These are phyloP conservation scores for Acinonyx jubatus DNA, from an alignment of 2,113 vertebrate species.

Conservation along the genomic window DNA sequence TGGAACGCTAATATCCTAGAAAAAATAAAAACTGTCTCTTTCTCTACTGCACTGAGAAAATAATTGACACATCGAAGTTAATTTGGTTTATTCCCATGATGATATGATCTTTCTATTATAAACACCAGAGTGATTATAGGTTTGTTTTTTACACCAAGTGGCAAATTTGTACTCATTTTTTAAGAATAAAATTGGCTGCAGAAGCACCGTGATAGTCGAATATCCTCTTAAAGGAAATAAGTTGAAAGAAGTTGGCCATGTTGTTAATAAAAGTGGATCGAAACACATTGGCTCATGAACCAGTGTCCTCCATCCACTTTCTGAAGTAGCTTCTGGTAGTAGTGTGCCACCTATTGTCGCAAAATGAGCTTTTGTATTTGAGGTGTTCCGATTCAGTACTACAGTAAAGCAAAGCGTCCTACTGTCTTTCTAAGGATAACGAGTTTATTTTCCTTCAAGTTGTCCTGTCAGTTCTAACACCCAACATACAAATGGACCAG, in stretches of 20 bases:
- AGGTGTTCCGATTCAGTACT: neutral
- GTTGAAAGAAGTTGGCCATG: neutral
- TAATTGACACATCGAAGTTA: slow-evolving; percentile 70
- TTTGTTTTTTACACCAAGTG: slow-evolving; percentile 39
- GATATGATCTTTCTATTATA: slow-evolving; percentile 68
- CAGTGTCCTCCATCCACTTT: neutral
- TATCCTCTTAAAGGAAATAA: slow-evolving; percentile 1
- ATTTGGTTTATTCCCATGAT: slow-evolving; percentile 76
- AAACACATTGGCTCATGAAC: slow-evolving; percentile 8
- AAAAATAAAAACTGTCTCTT: slow-evolving; percentile 15
- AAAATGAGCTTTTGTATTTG: neutral
- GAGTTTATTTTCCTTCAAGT: neutral
- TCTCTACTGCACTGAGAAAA: slow-evolving; percentile 70
- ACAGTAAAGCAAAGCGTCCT: neutral
- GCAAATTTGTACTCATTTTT: slow-evolving; percentile 28
- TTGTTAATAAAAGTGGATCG: neutral
- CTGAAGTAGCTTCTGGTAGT: neutral
- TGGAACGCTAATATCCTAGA: neutral
- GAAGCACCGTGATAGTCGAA: neutral
- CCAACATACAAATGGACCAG: neutral
- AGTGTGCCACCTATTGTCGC: slow-evolving; percentile 52
- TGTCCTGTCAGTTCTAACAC: slow-evolving; percentile 43
- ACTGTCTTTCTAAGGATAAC: neutral
- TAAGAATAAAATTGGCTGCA: slow-evolving; percentile 27
- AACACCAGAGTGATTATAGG: neutral